A percentile compares a stretch with the other conserved stretches of the same genome.
These are phyloP conservation scores for Thalpophila matura DNA, from an alignment of 2,888 invertebrate species.

Conservation along the genomic window DNA sequence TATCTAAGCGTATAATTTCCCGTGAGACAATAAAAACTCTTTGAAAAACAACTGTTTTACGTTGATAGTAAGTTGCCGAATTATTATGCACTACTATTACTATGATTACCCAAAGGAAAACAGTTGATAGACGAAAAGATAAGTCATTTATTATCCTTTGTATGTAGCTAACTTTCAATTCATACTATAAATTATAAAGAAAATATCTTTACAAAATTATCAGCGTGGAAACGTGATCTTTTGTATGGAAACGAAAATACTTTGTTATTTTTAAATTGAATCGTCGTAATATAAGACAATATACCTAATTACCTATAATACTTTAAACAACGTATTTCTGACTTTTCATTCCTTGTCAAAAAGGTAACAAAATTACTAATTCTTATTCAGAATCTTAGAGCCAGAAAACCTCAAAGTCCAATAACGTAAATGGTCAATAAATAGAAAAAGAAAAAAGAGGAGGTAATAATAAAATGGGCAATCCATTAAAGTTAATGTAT, in stretches of 20 bases:
- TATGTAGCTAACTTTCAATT: too few relatives aligned
- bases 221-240: constrained; percentile 5
- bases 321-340: too few relatives aligned
- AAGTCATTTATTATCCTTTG: background rate
- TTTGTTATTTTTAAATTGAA: constrained; percentile 32
- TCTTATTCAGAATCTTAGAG: background rate
- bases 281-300: constrained; percentile 23
- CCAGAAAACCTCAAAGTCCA: constrained; percentile 44
- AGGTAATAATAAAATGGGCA: constrained; percentile 82
- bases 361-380: background rate
- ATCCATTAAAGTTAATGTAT: constrained; percentile 87
- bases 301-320: too few relatives aligned
- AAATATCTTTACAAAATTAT: constrained; percentile 7
- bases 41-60: constrained; percentile 60
- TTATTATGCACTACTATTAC: constrained; percentile 47
- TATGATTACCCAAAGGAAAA: constrained; percentile 67
- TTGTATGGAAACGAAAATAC: constrained; percentile 21
- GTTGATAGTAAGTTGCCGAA: constrained; percentile 50
- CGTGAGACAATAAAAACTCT: constrained; percentile 67
- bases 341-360: background rate
- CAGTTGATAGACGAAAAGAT: constrained; percentile 42
- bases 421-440: constrained; percentile 60
- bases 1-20: constrained; percentile 78
- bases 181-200: too few relatives aligned
- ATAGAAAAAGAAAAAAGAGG: constrained; percentile 63